A percentile compares a stretch with the other conserved stretches of the same genome.
Conservation (phyloP, 2,113 vertebrate genomes). For the Corapipo altera region DNA sequence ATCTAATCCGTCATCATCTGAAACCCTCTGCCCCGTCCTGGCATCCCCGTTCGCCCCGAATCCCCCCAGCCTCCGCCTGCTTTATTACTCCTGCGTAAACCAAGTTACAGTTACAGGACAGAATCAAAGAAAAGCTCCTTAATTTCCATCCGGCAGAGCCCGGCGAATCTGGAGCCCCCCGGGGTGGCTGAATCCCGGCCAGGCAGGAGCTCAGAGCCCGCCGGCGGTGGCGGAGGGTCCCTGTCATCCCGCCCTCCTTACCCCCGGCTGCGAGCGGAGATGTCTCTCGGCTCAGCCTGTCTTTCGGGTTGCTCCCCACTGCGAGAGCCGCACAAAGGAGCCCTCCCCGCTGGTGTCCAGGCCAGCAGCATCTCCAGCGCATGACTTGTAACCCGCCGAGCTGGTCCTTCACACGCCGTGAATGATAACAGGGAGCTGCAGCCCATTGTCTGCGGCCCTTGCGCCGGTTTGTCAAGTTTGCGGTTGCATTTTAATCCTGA, state of each 20-base stretch:
- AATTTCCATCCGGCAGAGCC: neutral
- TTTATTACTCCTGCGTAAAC: neutral
- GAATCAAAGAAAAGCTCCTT: neutral
- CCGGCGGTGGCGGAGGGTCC: neutral
- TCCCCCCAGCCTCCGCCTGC: fast-evolving
- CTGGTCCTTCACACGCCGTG: conserved; percentile 46
- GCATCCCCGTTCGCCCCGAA: neutral
- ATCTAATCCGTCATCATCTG: conserved; percentile 51
- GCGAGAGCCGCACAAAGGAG: conserved; percentile 46
- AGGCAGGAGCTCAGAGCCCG: neutral
- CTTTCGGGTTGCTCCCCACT: neutral
- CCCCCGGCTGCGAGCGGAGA: neutral
- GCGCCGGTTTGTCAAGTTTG: conserved; percentile 57
- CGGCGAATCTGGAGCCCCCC: neutral
- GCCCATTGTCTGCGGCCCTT: conserved; percentile 47
- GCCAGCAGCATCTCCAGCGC: conserved; percentile 35
- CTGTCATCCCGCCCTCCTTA: neutral
- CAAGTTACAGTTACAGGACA: neutral
- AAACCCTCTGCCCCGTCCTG: conserved; percentile 23
- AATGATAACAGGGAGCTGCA: conserved; percentile 46
- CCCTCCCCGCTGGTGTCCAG: conserved; percentile 5
- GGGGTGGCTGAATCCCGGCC: neutral
- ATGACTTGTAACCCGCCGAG: conserved; percentile 34
- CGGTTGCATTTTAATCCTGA: conserved; percentile 62
- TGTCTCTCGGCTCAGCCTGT: neutral